These are phyloP conservation scores for Hyaena hyaena DNA, from an alignment of 2,113 vertebrate species.

Conservation along the genomic window DNA sequence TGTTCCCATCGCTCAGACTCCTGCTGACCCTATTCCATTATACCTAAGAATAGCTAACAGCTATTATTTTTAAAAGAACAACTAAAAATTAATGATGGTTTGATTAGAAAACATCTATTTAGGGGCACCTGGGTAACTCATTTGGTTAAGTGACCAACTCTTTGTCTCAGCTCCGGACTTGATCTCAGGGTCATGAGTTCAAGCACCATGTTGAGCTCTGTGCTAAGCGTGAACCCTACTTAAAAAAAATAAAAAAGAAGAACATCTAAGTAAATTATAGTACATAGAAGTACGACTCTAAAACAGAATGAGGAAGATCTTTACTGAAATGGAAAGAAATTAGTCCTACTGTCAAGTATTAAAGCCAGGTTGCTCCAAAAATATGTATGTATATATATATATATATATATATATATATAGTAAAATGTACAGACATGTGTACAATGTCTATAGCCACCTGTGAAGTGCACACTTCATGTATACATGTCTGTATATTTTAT, in stretches of 20 bases:
- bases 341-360: not conserved
- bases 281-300: not conserved
- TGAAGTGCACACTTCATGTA: not conserved
- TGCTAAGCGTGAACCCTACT: too few species aligned
- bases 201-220: too few species aligned
- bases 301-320: not conserved
- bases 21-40: too few species aligned
- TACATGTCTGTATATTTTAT: not conserved
- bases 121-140: not conserved
- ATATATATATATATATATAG: not conserved
- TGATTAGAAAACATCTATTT: not conserved
- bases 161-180: too few species aligned
- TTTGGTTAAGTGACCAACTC: too few species aligned
- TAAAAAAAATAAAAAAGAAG: too few species aligned
- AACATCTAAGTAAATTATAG: not conserved
- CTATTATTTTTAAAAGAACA: not conserved
- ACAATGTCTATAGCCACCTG: not conserved
- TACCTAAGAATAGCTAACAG: not conserved
- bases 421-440: not conserved
- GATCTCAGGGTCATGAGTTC: too few species aligned
- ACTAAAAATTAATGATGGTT: not conserved
- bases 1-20: not conserved
- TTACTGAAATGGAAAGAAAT: not conserved
- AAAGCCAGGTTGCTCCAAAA: not conserved
- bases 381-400: not conserved